A percentile compares a stretch with the other conserved stretches of the same genome.
These are phyloP conservation scores for Pelodytes ibericus DNA, from an alignment of 2,797 vertebrate species.

Conservation along the genomic window DNA sequence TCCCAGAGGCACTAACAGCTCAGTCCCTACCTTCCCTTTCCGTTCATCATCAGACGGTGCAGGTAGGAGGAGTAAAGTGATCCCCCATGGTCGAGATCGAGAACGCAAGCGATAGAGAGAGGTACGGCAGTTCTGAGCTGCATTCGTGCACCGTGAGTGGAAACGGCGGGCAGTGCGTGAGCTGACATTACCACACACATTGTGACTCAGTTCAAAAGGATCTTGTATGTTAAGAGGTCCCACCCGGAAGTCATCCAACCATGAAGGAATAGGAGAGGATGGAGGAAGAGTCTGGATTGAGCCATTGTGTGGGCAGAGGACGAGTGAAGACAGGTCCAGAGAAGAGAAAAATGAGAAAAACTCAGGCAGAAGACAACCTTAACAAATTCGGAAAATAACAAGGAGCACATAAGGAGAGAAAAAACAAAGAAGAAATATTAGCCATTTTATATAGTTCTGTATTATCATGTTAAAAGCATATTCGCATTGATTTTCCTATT, in stretches of 20 bases:
- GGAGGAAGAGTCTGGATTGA: conserved; percentile 65
- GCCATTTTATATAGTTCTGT: no score
- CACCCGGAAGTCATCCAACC: conserved; percentile 61
- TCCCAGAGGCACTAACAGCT: conserved; percentile 15
- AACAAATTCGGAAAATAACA: no score
- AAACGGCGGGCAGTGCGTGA: conserved; percentile 76
- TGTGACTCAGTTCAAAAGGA: conserved; percentile 91
- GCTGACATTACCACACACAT: conserved; percentile 85
- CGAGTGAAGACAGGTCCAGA: conserved; percentile 78
- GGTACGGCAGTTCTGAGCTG: conserved; percentile 86
- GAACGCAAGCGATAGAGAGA: conserved; percentile 84
- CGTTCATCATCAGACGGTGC: background rate
- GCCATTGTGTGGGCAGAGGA: conserved; percentile 80
- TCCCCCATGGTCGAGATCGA: conserved; percentile 82
- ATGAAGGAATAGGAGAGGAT: conserved; percentile 44
- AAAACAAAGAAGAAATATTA: background rate
- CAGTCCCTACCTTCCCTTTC: background rate
- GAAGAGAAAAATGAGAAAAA: conserved; percentile 84
- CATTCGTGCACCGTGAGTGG: conserved; percentile 75
- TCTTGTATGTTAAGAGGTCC: conserved; percentile 86
- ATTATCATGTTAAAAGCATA: no score
- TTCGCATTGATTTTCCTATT: no score
- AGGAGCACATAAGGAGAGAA: background rate
- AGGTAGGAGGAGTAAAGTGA: conserved; percentile 78
- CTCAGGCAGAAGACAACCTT: conserved; percentile 82